A percentile compares a stretch with the other conserved stretches of the same genome.
Evolutionary conservation across 1,140 invertebrate species (phyloP).

Genomic region (Adelges cooleyi): DNA sequence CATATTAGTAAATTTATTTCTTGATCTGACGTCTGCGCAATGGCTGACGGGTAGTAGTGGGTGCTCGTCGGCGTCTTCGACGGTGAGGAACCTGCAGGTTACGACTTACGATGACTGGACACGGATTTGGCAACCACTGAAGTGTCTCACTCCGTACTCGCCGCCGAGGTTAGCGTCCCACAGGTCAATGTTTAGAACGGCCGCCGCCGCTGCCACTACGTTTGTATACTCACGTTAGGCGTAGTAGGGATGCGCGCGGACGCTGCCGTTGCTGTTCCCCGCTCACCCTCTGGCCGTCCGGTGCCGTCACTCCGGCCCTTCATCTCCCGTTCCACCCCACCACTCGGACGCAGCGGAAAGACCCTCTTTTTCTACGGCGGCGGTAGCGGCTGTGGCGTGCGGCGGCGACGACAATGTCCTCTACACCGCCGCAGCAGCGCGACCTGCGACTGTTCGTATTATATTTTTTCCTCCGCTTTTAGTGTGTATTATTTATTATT

Average conservation of each 20-base stretch:
- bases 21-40: too few species aligned
- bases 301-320: neutral
- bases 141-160: neutral
- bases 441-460: conserved; percentile 18
- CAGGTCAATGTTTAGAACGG: conserved; percentile 20
- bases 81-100: too few species aligned
- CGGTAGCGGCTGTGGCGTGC: too few species aligned
- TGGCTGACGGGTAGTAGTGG: too few species aligned
- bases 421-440: neutral
- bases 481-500: neutral
- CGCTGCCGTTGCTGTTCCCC: neutral
- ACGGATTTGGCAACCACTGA: conserved; percentile 2
- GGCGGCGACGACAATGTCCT: conserved; percentile 16
- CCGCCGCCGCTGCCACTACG: neutral
- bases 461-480: neutral
- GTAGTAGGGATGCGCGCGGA: conserved; percentile 7
- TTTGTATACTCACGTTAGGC: neutral
- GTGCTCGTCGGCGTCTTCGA: too few species aligned
- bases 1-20: too few species aligned
- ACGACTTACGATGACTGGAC: too few species aligned
- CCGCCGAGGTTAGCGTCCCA: conserved; percentile 16
- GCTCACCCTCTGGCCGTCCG: neutral
- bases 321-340: neutral
- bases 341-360: neutral
- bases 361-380: conserved; percentile 4